Conservation (phyloP, 2,888 invertebrate species). For the Metopia argyrocephala region DNA sequence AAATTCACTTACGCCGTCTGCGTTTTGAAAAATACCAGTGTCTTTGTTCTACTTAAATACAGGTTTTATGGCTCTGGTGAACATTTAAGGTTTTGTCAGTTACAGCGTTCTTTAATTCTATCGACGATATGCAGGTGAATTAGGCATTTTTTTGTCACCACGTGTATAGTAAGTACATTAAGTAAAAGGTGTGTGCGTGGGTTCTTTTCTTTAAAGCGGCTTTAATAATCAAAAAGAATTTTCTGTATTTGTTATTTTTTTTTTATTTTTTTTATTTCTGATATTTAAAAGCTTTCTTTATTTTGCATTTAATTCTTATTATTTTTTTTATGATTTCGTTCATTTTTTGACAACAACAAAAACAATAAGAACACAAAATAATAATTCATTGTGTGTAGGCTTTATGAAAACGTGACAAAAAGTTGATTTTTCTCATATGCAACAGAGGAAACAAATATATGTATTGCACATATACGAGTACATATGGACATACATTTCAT, state of each 20-base stretch:
- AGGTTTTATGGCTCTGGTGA: too few relatives aligned
- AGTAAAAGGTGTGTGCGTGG: slow-evolving; percentile 57
- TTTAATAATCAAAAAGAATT: slow-evolving; percentile 54
- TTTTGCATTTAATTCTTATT: slow-evolving; percentile 55
- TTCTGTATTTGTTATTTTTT: slow-evolving; percentile 26
- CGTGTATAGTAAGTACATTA: slow-evolving; percentile 29
- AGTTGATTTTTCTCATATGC: slow-evolving; percentile 56
- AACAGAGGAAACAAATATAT: background rate
- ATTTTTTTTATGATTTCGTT: background rate
- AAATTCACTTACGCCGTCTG: too few relatives aligned
- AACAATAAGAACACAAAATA: slow-evolving; percentile 3
- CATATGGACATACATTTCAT: background rate
- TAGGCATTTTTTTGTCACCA: background rate
- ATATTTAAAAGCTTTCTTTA: slow-evolving; percentile 60
- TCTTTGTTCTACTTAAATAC: too few relatives aligned
- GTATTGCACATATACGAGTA: too few relatives aligned
- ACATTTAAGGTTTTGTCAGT: too few relatives aligned
- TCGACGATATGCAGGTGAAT: too few relatives aligned
- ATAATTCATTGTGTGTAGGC: slow-evolving; percentile 62
- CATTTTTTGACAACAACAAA: slow-evolving; percentile 4
- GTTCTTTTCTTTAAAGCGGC: slow-evolving; percentile 54
- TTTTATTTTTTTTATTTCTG: slow-evolving; percentile 18
- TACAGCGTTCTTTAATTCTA: too few relatives aligned
- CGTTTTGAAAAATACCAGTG: too few relatives aligned
- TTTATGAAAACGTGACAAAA: slow-evolving; percentile 63